phyloP scores from a whole-genome alignment of 2,797 vertebrate genomes.

The Pristis pectinata region DNA sequence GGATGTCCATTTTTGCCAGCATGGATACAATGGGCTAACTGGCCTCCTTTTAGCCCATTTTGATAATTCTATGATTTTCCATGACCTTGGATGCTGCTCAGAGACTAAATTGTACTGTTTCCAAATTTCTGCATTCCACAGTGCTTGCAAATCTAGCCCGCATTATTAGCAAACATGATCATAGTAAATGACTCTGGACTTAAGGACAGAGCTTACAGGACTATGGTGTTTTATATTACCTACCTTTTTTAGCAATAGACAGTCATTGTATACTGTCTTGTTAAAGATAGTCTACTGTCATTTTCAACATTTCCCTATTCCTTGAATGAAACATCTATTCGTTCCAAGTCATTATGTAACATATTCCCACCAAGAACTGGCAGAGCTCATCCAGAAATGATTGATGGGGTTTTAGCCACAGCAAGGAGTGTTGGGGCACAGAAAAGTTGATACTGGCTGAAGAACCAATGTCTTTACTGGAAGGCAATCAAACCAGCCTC shows the following conservation, averaged over 20 bases:
- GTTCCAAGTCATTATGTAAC: conserved; percentile 1
- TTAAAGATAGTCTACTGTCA: not conserved
- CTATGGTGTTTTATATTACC: not conserved
- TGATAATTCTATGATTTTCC: not conserved
- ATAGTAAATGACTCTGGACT: not conserved
- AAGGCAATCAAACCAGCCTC: not conserved
- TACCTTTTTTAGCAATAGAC: not conserved
- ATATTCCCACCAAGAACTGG: not conserved
- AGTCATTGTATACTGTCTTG: not conserved
- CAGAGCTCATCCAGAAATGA: not conserved
- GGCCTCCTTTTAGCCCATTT: not conserved
- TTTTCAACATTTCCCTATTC: not conserved
- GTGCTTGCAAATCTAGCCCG: not conserved
- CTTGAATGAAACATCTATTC: not conserved
- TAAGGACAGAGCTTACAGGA: not conserved
- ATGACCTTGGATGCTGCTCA: not conserved
- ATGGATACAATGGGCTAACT: not conserved
- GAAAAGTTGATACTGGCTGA: not conserved
- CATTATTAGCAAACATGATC: not conserved
- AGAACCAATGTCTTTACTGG: not conserved
- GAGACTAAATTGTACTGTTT: not conserved
- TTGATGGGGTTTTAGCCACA: not conserved
- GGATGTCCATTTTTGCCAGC: not conserved
- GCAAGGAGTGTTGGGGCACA: not conserved
- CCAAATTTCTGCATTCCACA: not conserved